phyloP scores from a whole-genome alignment of 2,888 invertebrate species.

The Andrena bicolor region DNA sequence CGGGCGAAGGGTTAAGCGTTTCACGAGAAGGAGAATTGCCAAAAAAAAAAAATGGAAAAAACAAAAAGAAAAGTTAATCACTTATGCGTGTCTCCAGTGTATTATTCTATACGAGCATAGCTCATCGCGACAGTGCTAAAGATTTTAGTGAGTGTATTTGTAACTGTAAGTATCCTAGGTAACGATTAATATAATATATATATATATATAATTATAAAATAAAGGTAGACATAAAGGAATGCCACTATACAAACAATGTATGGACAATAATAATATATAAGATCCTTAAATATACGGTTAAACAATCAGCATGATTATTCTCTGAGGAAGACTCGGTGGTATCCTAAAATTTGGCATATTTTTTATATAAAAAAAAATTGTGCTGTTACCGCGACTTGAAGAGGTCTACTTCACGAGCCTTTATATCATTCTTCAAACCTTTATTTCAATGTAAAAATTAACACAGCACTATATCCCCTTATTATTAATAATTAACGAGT shows the following conservation, averaged over 20 bases:
- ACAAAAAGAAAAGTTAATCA: slow-evolving; percentile 49
- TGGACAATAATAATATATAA: slow-evolving; percentile 84
- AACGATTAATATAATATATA: slow-evolving; percentile 76
- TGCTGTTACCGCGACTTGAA: no score
- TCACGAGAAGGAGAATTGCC: slow-evolving; percentile 53
- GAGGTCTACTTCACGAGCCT: no score
- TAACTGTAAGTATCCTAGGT: slow-evolving; percentile 77
- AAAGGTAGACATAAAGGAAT: slow-evolving; percentile 74
- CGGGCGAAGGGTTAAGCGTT: slow-evolving; percentile 38
- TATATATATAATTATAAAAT: slow-evolving; percentile 70
- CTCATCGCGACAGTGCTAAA: slow-evolving; percentile 73
- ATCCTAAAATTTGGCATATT: not conserved
- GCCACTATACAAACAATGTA: slow-evolving; percentile 81
- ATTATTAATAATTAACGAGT: no score
- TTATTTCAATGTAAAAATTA: not conserved
- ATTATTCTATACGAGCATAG: slow-evolving; percentile 73
- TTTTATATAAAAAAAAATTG: not conserved
- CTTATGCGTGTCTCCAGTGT: slow-evolving; percentile 67
- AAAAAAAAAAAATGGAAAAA: slow-evolving; percentile 38
- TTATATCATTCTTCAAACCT: not conserved
- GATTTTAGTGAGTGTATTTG: slow-evolving; percentile 74
- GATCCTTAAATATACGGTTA: slow-evolving; percentile 80
- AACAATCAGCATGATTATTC: slow-evolving; percentile 60
- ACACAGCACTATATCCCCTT: no score
- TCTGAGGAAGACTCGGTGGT: slow-evolving; percentile 21